These are phyloP conservation scores for Ooceraea biroi DNA, from an alignment of 1,140 invertebrate species.

Conservation along the genomic window DNA sequence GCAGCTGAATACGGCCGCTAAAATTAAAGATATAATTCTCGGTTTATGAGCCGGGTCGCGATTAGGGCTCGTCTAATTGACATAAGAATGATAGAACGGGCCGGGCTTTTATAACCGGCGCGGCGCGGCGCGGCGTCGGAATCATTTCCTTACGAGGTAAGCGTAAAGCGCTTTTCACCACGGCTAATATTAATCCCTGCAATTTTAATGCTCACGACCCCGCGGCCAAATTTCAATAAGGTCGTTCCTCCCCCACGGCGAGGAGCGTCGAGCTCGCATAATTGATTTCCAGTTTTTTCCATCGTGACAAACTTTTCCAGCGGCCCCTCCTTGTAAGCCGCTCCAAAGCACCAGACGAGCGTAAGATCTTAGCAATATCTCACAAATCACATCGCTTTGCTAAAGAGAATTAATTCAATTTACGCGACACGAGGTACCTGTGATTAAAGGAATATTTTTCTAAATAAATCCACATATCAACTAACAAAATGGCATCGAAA, in stretches of 20 bases:
- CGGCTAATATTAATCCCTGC: slow-evolving; percentile 78
- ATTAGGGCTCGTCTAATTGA: slow-evolving; percentile 80
- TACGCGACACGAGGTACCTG: background rate
- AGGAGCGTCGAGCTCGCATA: slow-evolving; percentile 54
- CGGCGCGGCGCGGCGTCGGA: slow-evolving; percentile 26
- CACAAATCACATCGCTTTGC: background rate
- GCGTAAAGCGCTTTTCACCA: slow-evolving; percentile 57
- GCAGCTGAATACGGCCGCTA: slow-evolving; percentile 40
- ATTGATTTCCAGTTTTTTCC: slow-evolving; percentile 72
- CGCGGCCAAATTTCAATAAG: slow-evolving; percentile 79
- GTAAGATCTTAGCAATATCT: slow-evolving; percentile 11
- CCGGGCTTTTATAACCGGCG: slow-evolving; percentile 39
- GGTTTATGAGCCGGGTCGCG: slow-evolving; percentile 77
- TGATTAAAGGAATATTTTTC: no score
- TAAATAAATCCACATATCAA: no score
- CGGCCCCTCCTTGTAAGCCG: background rate
- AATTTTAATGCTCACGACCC: slow-evolving; percentile 77
- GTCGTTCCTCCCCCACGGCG: slow-evolving; percentile 39
- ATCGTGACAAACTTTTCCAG: slow-evolving; percentile 60
- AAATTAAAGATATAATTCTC: slow-evolving; percentile 68
- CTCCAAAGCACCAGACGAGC: background rate
- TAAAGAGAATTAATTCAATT: background rate
- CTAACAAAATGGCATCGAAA: no score
- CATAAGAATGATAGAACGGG: slow-evolving; percentile 76
- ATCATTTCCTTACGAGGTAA: slow-evolving; percentile 64